These are phyloP conservation scores for Triops cancriformis DNA, from an alignment of 1,140 invertebrate species.

Conservation along the genomic window DNA sequence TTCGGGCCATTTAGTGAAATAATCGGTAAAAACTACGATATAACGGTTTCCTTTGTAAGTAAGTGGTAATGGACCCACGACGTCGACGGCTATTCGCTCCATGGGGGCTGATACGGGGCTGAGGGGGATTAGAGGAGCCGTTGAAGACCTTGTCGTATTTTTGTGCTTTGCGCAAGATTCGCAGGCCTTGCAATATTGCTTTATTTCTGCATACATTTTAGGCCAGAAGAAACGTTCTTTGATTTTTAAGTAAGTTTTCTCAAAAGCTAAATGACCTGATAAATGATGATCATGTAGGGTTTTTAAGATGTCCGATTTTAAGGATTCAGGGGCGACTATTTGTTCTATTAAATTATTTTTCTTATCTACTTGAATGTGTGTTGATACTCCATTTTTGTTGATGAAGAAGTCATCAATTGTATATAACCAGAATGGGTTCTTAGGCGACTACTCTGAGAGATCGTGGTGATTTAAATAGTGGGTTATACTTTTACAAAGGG, in stretches of 20 bases:
- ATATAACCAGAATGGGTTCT: too few species aligned
- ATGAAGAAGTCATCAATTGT: too few species aligned
- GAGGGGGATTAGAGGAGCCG: neutral
- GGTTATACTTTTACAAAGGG: neutral
- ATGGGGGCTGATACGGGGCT: too few species aligned
- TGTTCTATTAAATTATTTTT: neutral
- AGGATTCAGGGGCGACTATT: neutral
- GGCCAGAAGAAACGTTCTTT: too few species aligned
- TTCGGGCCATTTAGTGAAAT: constrained; percentile 19
- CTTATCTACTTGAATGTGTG: too few species aligned
- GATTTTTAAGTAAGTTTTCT: too few species aligned
- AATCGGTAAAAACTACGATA: constrained; percentile 16
- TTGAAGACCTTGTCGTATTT: neutral
- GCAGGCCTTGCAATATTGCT: neutral
- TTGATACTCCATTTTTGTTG: too few species aligned
- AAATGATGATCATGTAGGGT: neutral
- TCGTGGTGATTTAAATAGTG: too few species aligned
- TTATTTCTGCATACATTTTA: too few species aligned
- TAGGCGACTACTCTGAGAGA: too few species aligned
- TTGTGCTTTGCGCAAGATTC: neutral
- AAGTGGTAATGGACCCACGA: neutral
- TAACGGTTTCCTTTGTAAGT: constrained; percentile 16
- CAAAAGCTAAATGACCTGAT: neutral
- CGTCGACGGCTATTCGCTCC: too few species aligned
- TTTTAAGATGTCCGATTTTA: neutral